Percentiles rank a stretch among this genome's conserved stretches.
Conservation (phyloP, 2,113 vertebrate species). For the Myanophis thanlyinensis region DNA sequence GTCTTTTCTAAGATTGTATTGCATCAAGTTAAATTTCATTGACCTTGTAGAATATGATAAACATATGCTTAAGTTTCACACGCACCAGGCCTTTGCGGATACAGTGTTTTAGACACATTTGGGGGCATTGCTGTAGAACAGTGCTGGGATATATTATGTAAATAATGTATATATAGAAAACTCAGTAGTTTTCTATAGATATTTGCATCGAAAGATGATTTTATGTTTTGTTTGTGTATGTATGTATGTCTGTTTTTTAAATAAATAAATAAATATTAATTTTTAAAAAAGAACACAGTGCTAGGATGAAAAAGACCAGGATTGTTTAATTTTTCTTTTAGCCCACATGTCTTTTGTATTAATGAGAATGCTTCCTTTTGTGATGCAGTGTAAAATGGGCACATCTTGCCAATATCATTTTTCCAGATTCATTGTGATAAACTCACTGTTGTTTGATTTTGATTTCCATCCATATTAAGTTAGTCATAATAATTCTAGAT, state of each 20-base stretch:
- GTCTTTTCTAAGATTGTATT: not conserved
- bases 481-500: not conserved
- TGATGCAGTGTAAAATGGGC: not conserved
- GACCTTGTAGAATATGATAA: not conserved
- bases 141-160: not conserved
- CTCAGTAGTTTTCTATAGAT: no score
- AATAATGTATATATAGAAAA: no score
- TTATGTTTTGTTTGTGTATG: no score
- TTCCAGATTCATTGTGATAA: not conserved
- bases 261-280: no score
- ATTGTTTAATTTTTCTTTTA: not conserved
- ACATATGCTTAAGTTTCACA: not conserved
- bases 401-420: rapidly evolving
- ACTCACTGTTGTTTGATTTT: not conserved
- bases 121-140: not conserved
- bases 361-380: not conserved
- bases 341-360: not conserved
- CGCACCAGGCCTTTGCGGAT: not conserved
- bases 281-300: no score
- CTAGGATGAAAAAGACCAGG: not conserved
- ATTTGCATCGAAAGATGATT: no score
- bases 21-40: not conserved
- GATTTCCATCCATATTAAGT: not conserved
- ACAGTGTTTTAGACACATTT: not conserved
- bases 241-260: no score